Conservation (phyloP, 2,113 vertebrate genomes). For the Dasyurus viverrinus region DNA sequence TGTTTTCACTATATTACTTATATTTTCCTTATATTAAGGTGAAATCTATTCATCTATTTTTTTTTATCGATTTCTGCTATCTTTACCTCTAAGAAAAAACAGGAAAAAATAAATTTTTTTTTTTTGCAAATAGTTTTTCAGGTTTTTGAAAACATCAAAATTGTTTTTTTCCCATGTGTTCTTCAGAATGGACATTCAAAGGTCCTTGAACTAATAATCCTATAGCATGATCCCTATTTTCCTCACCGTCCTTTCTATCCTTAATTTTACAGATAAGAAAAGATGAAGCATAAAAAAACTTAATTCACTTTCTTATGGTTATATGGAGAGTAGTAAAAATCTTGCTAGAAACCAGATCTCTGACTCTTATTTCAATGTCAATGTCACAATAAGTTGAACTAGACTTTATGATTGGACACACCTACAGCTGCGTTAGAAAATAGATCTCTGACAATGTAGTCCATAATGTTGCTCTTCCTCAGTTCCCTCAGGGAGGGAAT, state of each 20-base stretch:
- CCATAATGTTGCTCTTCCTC: not conserved
- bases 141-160: not conserved
- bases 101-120: not conserved
- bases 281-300: not conserved
- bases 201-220: not conserved
- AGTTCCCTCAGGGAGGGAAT: not conserved
- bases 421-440: not conserved
- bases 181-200: not conserved
- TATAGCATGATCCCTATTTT: not conserved
- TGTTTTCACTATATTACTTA: not conserved
- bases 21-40: not conserved
- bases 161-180: not conserved
- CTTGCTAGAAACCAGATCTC: not conserved
- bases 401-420: not conserved
- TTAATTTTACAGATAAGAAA: too few relatives aligned
- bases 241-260: not conserved
- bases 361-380: not conserved
- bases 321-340: not conserved
- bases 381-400: not conserved
- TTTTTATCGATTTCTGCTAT: not conserved
- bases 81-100: not conserved
- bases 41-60: not conserved
- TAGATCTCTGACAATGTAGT: not conserved
- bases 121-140: not conserved
- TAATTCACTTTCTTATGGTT: too few relatives aligned